A percentile compares a stretch with the other conserved stretches of the same genome.
Conservation (phyloP, 2,113 vertebrate genomes). For the Emydura subglobosa region DNA sequence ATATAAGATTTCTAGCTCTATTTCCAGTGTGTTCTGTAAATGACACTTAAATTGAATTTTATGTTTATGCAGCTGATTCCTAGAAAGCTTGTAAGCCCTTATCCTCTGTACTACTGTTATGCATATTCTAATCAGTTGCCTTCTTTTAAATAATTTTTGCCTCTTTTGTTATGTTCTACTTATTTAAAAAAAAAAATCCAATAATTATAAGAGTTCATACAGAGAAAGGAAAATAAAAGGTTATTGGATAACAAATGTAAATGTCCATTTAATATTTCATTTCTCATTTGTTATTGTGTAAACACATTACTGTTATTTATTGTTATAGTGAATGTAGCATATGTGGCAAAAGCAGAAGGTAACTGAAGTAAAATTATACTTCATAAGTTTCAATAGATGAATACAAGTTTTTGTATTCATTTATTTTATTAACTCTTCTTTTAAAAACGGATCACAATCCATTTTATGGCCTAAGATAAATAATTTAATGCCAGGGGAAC, state of each 20-base stretch:
- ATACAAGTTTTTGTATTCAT: no score
- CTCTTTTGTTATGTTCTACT: not conserved
- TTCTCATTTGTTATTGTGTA: not conserved
- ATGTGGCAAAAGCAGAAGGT: not conserved
- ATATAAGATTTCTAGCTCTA: not conserved
- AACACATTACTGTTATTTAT: not conserved
- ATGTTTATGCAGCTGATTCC: not conserved
- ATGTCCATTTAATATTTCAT: not conserved
- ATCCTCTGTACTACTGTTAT: not conserved
- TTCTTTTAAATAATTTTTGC: not conserved
- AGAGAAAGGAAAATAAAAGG: not conserved
- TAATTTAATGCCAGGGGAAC: not conserved
- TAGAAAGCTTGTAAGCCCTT: not conserved
- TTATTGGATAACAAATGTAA: not conserved
- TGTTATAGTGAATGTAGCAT: not conserved
- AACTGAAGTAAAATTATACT: constrained; percentile 19
- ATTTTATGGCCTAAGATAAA: constrained; percentile 24
- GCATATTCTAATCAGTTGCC: not conserved
- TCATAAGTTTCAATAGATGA: not conserved
- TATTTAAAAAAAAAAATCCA: not conserved
- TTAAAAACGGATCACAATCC: constrained; percentile 15
- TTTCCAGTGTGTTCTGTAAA: constrained; percentile 1
- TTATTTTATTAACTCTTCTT: no score
- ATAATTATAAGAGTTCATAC: not conserved
- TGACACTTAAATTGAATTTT: constrained; percentile 32